A percentile compares a stretch with the other conserved stretches of the same genome.
Evolutionary conservation across 1,140 invertebrate species (phyloP).

Genomic region (Platyscapa corneri): DNA sequence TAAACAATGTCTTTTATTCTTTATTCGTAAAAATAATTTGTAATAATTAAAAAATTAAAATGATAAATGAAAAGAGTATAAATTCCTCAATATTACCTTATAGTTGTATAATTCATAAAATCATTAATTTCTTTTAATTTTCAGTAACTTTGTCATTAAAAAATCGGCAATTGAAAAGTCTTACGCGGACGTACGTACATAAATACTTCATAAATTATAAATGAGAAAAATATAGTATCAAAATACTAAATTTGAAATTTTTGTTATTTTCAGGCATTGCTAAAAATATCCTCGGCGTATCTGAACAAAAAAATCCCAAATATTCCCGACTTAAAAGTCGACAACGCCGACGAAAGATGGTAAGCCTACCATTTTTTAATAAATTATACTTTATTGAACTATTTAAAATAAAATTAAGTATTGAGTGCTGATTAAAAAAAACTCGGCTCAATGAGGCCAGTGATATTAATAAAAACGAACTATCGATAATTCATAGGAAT

Average conservation of each 20-base stretch:
- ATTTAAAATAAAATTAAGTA: no score
- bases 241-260: background rate
- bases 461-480: no score
- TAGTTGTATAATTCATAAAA: no score
- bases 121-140: slow-evolving; percentile 59
- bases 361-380: slow-evolving; percentile 66
- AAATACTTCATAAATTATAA: background rate
- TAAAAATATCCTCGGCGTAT: slow-evolving; percentile 92
- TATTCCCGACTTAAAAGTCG: slow-evolving; percentile 90
- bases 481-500: slow-evolving; percentile 80
- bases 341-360: slow-evolving; percentile 93
- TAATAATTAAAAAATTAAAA: no score
- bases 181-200: slow-evolving; percentile 87
- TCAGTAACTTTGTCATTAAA: slow-evolving; percentile 91
- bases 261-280: slow-evolving; percentile 80
- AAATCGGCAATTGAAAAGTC: slow-evolving; percentile 94
- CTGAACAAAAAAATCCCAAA: slow-evolving; percentile 94
- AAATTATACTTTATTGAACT: slow-evolving; percentile 23
- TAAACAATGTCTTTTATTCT: no score
- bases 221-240: background rate
- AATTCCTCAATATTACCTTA: no score
- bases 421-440: slow-evolving; percentile 15
- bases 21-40: no score
- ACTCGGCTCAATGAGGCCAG: background rate
- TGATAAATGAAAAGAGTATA: no score